These are phyloP conservation scores for Xiphophorus maculatus DNA, from an alignment of 2,113 vertebrate genomes.

Conservation along the genomic window DNA sequence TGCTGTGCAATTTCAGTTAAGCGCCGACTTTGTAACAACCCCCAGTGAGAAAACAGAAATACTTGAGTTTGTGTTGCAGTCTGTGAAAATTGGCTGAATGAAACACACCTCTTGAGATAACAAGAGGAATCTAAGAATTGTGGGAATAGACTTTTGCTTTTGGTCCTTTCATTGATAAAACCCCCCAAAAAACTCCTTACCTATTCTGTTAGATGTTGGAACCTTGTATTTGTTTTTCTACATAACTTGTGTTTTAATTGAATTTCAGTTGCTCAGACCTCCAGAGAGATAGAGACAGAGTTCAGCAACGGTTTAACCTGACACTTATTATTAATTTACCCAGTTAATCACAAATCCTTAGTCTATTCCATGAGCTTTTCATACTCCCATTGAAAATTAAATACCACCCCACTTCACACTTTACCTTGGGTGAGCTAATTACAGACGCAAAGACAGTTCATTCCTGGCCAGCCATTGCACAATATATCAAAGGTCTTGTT, in stretches of 20 bases:
- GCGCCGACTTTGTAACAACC: neutral
- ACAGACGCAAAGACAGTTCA: slow-evolving; percentile 35
- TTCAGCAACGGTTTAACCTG: slow-evolving; percentile 58
- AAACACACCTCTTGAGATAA: neutral
- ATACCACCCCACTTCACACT: slow-evolving; percentile 62
- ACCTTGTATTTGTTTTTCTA: neutral
- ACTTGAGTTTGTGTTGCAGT: neutral
- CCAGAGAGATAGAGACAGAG: slow-evolving; percentile 10
- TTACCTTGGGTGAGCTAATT: slow-evolving; percentile 65
- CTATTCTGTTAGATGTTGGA: neutral
- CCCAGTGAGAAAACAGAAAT: neutral
- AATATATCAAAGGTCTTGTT: slow-evolving; percentile 31
- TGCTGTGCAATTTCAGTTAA: no score
- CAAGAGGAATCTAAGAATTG: neutral
- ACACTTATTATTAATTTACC: slow-evolving; percentile 62
- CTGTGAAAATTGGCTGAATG: neutral
- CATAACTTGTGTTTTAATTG: neutral
- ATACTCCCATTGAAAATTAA: slow-evolving; percentile 63
- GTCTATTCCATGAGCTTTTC: slow-evolving; percentile 68
- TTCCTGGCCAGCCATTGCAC: slow-evolving; percentile 21
- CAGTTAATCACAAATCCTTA: slow-evolving; percentile 68
- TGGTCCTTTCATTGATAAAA: neutral
- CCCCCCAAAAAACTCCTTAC: neutral
- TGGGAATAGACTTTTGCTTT: neutral
- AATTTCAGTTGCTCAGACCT: neutral